Evolutionary conservation across 2,797 vertebrate genomes (phyloP), one percentile per base, ranked within the genome.

Genomic region (Tauraco hartlaubi): DNA sequence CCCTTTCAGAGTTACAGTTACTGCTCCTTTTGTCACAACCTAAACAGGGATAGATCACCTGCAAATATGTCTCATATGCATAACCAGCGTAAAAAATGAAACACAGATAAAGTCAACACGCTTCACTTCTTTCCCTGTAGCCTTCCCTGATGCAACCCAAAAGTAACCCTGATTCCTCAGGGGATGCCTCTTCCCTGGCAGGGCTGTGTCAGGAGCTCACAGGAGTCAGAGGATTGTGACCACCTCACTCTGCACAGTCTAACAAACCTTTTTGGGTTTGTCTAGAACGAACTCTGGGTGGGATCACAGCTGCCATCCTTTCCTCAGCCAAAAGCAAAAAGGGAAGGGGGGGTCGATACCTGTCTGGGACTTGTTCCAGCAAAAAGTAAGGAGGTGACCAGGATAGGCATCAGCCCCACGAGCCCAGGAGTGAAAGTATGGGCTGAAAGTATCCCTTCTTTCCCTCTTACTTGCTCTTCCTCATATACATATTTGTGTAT

Each of bases 351-450:
- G 29, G n/a, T 29, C 3, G 0, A 28, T 43, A 41, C 35, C 28
- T 68, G 11, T 12, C 33, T 48, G 16, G 7, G 48, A 10, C 7
- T 79, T 73, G 3, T n/a, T 88, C 8, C 59, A 85, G 26, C 1
- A 4, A 73, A 39, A 37, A 35, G 5, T 9, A 1, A 2, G 5
- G 11, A 44, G 1, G 2, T 26, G 6, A 0, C 2, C 37, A 15
- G 13, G n/a, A 21, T 15, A 52, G 13, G 7, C 12, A 67, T n/a
- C 33, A 64, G 5, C 15, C 5, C 23, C n/a, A 8, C 4, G 6
- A 82, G 3, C 9, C 14, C 35, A 75, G 20, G 67, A 1, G 2
- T 68, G 52, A 41, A 71, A 75, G 12, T 3, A 15, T 7, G 33
- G 23, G 6, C 15, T 56, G 67, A 41, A 76, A 39, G 9, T 10